A percentile compares a stretch with the other conserved stretches of the same genome.
phyloP scores from a whole-genome alignment of 1,140 invertebrate genomes.

The Hyles vespertilio region DNA sequence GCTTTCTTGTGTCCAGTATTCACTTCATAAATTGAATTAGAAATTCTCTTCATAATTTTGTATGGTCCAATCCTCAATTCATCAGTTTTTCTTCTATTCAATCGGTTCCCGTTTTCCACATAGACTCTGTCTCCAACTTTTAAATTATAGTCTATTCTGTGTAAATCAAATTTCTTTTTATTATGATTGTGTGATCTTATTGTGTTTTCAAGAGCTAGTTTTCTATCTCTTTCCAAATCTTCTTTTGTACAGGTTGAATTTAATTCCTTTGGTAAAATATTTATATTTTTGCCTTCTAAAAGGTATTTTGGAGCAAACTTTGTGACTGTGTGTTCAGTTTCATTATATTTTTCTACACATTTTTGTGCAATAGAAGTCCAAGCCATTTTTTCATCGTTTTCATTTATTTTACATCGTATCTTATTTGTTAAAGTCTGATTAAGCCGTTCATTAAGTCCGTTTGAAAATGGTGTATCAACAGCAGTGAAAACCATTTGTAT shows the following conservation, averaged over 20 bases:
- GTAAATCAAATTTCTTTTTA: conserved; percentile 8
- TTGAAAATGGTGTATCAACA: conserved; percentile 1
- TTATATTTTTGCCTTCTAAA: conserved; percentile 6
- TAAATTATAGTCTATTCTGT: conserved; percentile 7
- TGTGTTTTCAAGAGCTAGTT: conserved; percentile 9
- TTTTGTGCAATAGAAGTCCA: conserved; percentile 10
- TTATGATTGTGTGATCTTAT: conserved; percentile 11
- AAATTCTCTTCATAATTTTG: conserved; percentile 27
- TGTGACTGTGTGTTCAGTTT: conserved; percentile 6
- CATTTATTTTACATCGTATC: conserved; percentile 14
- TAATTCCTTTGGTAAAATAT: conserved; percentile 8
- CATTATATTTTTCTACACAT: conserved; percentile 8
- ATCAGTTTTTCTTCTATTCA: conserved; percentile 12
- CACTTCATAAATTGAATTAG: conserved; percentile 32
- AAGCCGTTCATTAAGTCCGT: too few relatives aligned
- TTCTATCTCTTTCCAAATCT: conserved; percentile 8
- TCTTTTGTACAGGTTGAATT: background rate
- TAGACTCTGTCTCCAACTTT: conserved; percentile 10
- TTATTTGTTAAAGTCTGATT: conserved; percentile 14
- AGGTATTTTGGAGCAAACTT: conserved; percentile 10
- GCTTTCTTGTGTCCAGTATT: conserved; percentile 29
- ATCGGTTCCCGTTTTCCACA: conserved; percentile 13
- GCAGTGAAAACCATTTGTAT: conserved; percentile 10
- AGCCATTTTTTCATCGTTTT: conserved; percentile 7
- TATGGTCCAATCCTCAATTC: conserved; percentile 16